Conservation (phyloP, 2,113 vertebrate species). For the Bos javanicus region DNA sequence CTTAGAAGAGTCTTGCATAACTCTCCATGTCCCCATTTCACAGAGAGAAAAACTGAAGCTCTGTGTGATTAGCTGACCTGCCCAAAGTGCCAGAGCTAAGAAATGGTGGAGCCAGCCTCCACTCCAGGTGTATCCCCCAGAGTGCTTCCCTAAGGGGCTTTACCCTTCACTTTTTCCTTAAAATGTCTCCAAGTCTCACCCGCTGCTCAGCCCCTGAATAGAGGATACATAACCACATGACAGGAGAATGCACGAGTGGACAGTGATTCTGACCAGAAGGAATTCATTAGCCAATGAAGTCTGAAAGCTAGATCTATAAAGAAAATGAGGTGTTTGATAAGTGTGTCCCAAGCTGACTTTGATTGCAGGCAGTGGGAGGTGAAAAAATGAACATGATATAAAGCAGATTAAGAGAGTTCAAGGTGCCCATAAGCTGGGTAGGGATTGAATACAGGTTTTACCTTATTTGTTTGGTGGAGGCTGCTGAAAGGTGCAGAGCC, state of each 20-base stretch:
- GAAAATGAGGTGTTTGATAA: not conserved
- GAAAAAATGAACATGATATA: not conserved
- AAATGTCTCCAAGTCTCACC: not conserved
- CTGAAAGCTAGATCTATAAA: not conserved
- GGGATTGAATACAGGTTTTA: not conserved
- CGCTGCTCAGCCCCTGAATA: too few species aligned
- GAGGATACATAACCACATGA: not conserved
- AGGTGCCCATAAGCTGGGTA: not conserved
- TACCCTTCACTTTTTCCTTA: not conserved
- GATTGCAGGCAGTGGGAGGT: not conserved
- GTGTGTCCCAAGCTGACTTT: not conserved
- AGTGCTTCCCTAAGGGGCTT: not conserved
- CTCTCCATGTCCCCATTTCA: too few species aligned
- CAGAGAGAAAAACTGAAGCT: not conserved
- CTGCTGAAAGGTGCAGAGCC: not conserved
- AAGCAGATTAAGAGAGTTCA: not conserved
- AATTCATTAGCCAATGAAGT: not conserved
- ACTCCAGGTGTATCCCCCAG: not conserved
- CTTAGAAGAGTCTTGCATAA: not conserved
- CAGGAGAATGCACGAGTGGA: not conserved
- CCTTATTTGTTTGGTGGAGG: not conserved
- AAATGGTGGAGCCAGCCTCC: not conserved
- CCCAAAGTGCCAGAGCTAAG: not conserved
- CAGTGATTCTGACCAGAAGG: not conserved
- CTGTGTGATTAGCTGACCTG: not conserved